Evolutionary conservation across 1,140 invertebrate species (phyloP).

Genomic region (Drosophila neocordata): DNA sequence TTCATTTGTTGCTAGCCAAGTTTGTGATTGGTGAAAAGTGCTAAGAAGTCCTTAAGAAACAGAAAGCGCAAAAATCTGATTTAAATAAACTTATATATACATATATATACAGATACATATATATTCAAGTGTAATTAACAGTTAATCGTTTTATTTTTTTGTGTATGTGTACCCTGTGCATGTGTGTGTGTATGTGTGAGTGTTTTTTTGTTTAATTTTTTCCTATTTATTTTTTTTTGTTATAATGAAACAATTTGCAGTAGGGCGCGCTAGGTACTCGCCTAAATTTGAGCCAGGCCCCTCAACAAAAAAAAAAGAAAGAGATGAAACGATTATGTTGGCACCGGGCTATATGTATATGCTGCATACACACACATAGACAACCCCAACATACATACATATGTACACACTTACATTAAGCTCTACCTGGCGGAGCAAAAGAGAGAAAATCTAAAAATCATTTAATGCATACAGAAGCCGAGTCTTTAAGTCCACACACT

Average conservation of each 20-base stretch:
- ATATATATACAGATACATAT: not conserved
- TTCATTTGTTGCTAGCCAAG: not conserved
- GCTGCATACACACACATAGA: slow-evolving; percentile 19
- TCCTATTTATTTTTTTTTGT: not conserved
- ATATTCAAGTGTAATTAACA: not conserved
- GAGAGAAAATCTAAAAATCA: not conserved
- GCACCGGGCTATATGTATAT: slow-evolving; percentile 49
- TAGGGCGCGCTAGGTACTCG: not conserved
- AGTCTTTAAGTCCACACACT: not conserved
- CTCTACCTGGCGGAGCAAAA: not conserved
- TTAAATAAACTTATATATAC: not conserved
- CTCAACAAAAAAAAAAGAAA: slow-evolving; percentile 23
- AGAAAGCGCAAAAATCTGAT: not conserved
- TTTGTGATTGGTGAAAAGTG: slow-evolving; percentile 2
- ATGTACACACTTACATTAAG: not conserved
- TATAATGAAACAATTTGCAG: slow-evolving; percentile 38
- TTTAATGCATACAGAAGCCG: not conserved
- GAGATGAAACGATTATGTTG: slow-evolving; percentile 28
- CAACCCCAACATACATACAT: slow-evolving; percentile 47
- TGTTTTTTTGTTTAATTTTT: not conserved
- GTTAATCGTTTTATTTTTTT: not conserved
- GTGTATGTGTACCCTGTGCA: too few species aligned
- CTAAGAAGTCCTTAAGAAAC: not conserved
- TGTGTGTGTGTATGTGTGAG: not conserved
- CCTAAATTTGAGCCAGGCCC: slow-evolving; percentile 12